Conservation (phyloP, 2,797 vertebrate species). For the Threskiornis aethiopicus region DNA sequence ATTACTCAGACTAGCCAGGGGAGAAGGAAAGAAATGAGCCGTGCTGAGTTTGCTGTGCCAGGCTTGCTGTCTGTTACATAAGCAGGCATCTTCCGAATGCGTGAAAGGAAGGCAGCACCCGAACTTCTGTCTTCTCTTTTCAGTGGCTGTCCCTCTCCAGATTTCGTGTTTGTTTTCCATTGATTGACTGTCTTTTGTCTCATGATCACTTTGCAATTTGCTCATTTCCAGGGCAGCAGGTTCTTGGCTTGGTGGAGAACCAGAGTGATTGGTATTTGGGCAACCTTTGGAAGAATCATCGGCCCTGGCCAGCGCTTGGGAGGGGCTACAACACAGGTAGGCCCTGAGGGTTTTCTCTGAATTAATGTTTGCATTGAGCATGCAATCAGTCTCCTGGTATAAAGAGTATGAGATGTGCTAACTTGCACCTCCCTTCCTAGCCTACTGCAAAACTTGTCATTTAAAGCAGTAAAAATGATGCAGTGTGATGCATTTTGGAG, state of each 20-base stretch:
- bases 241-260: slow-evolving; percentile 96
- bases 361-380: background rate
- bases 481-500: background rate
- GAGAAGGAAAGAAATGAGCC: slow-evolving; percentile 36
- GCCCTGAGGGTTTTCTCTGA: background rate
- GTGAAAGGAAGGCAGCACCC: background rate
- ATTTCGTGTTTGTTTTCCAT: background rate
- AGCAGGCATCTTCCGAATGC: background rate
- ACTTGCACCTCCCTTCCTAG: background rate
- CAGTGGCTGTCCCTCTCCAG: background rate
- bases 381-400: background rate
- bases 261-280: slow-evolving; percentile 99
- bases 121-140: background rate
- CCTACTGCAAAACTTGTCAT: background rate
- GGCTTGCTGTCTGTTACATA: background rate
- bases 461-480: background rate
- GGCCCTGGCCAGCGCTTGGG: slow-evolving; percentile 94
- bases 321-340: slow-evolving; percentile 97
- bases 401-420: background rate
- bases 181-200: background rate
- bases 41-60: background rate
- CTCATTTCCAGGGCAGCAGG: slow-evolving; percentile 88
- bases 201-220: slow-evolving; percentile 6
- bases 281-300: slow-evolving; percentile 98
- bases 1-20: slow-evolving; percentile 42